Conservation (phyloP, 37 sponge, comb jelly and placozoan genomes). For the Theonella swinhoei region DNA sequence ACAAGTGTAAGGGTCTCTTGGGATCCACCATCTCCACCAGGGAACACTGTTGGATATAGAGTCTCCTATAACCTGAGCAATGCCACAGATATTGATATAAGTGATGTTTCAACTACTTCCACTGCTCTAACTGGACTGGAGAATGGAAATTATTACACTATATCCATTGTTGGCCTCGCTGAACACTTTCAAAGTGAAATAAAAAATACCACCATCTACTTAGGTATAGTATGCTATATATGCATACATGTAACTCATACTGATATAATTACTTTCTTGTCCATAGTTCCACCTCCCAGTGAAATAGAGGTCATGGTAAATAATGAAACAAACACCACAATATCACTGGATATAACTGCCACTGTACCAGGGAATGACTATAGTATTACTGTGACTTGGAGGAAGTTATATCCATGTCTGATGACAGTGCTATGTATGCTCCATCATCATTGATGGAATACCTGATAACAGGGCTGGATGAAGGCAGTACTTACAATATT, state of each 20-base stretch:
- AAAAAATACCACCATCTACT: background rate
- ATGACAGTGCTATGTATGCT: background rate
- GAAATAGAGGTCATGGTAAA: no score
- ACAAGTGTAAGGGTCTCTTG: background rate
- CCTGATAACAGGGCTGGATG: background rate
- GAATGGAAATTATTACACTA: background rate
- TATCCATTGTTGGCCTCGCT: background rate
- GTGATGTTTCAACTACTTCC: background rate
- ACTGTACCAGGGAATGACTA: background rate
- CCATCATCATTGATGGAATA: background rate
- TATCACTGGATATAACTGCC: no score
- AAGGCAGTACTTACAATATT: background rate
- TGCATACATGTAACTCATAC: no score
- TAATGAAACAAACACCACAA: no score
- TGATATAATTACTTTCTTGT: no score
- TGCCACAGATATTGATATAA: no score
- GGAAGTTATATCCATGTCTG: background rate
- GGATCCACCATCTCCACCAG: background rate
- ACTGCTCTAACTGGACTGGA: background rate
- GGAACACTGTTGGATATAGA: background rate
- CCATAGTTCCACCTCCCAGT: no score
- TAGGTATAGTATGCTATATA: background rate
- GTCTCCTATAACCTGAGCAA: background rate
- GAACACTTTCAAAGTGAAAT: background rate
- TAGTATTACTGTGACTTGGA: background rate